Evolutionary conservation across 2,113 vertebrate species (phyloP), one percentile per base, ranked within the genome.

Genomic region (Cochlearius cochlearius): DNA sequence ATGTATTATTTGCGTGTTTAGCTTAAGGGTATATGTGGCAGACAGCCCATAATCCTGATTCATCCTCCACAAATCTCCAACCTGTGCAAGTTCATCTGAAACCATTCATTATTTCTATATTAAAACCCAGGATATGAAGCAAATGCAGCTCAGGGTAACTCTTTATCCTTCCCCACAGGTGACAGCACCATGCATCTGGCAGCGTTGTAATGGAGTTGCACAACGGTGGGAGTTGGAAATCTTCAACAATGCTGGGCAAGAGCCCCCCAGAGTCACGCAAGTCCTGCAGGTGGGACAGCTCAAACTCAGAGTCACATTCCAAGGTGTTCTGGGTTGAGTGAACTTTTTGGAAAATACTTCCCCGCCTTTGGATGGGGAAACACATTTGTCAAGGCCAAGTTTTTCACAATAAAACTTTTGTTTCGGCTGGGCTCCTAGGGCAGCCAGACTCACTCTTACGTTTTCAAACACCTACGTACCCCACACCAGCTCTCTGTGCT

Each of bases 41-140:
- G 82, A 74, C 64, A 94, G 82, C 76, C 64, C 90, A 47, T 75
- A 89, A 90, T 82, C 64, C 83, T 59, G 56, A 95, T 52, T 96
- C 83, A 93, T 88, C 79, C 60, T 56, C 73, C 53, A 50, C 79
- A 89, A 78, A 94, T 64, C 88, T 81, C 79, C 79, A 92, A 71
- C 36, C 52, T 72, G 19, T 66, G 55, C 45, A 67, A 77, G 72
- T 62, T 90, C 30, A 20, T 71, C 52, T 56, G 76, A 84, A 91
- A 63, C 56, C 73, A 75, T 34, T 95, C 64, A 92, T 91, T 95
- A 86, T 75, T 86, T 93, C 88, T 45, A 1, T 34, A 84, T 67
- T 88, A 91, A 94, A 95, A 21, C 38, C 34, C 84, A 52, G 76
- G 68, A 84, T 78, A 67, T 56, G 64, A 88, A 93, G 83, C 52